Evolutionary conservation across 2,888 invertebrate genomes (phyloP).

Genomic region (Orchesella flavescens): DNA sequence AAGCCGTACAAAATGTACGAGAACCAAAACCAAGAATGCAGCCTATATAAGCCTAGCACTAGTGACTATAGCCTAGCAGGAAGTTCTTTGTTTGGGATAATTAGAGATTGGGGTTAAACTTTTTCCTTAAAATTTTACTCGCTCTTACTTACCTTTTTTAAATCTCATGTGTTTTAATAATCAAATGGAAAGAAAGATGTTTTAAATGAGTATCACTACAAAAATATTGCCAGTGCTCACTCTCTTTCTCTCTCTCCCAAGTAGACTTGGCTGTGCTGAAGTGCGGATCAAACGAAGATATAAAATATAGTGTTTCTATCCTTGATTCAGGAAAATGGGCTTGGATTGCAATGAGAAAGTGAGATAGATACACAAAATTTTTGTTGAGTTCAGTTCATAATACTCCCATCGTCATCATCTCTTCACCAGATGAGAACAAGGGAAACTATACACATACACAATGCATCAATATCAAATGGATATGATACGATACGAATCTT

Average conservation of each 20-base stretch:
- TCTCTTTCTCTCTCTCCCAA: too few species aligned
- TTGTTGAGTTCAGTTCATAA: background rate
- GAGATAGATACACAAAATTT: slow-evolving; percentile 36
- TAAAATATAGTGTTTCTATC: background rate
- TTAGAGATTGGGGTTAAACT: too few species aligned
- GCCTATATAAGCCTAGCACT: too few species aligned
- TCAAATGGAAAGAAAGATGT: background rate
- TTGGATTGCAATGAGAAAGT: slow-evolving; percentile 27
- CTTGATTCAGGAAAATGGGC: slow-evolving; percentile 25
- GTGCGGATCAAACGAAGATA: background rate
- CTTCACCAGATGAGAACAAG: slow-evolving; percentile 4
- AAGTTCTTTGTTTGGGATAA: too few species aligned
- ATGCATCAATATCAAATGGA: background rate
- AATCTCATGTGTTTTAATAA: slow-evolving; percentile 11
- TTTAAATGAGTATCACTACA: background rate
- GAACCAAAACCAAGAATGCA: too few species aligned
- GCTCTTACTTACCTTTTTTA: slow-evolving; percentile 22
- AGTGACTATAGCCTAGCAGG: too few species aligned
- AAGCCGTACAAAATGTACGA: too few species aligned
- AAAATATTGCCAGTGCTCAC: background rate
- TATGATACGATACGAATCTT: too few species aligned
- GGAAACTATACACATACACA: background rate
- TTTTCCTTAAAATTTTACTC: too few species aligned
- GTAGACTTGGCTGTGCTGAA: background rate
- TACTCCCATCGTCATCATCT: background rate